A percentile compares a stretch with the other conserved stretches of the same genome.
phyloP scores from a whole-genome alignment of 37 sponge, comb jelly and placozoan species.

The Corticium candelabrum region DNA sequence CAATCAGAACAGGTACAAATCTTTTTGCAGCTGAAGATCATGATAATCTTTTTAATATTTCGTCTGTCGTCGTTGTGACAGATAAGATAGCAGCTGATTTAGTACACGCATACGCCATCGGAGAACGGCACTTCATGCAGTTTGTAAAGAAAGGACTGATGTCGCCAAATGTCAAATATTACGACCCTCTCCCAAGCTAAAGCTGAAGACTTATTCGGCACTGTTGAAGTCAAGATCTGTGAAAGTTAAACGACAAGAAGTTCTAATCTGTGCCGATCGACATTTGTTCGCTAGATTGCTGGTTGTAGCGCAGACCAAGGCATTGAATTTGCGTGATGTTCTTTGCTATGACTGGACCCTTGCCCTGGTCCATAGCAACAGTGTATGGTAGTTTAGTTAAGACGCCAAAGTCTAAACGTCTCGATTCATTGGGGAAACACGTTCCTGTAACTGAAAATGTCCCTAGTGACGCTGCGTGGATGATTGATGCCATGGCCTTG shows the following conservation, averaged over 20 bases:
- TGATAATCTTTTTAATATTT: background rate
- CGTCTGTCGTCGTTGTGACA: background rate
- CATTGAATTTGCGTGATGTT: background rate
- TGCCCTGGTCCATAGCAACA: background rate
- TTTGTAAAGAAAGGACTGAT: background rate
- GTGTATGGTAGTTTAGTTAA: background rate
- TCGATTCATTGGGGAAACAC: background rate
- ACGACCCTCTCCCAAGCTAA: background rate
- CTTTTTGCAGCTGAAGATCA: background rate
- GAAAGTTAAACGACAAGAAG: background rate
- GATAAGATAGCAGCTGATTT: background rate
- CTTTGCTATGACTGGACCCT: background rate
- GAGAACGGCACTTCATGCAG: background rate
- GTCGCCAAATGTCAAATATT: background rate
- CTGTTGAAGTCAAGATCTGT: background rate
- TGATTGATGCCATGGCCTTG: background rate
- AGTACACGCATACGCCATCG: background rate
- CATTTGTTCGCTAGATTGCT: background rate
- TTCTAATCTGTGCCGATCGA: background rate
- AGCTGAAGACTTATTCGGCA: background rate
- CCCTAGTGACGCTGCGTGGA: background rate
- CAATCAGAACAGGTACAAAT: background rate
- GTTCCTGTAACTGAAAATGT: background rate
- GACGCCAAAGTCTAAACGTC: background rate
- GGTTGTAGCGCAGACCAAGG: background rate